These are phyloP conservation scores for Solenopsis fugax DNA, from an alignment of 1,140 invertebrate species.

Conservation along the genomic window DNA sequence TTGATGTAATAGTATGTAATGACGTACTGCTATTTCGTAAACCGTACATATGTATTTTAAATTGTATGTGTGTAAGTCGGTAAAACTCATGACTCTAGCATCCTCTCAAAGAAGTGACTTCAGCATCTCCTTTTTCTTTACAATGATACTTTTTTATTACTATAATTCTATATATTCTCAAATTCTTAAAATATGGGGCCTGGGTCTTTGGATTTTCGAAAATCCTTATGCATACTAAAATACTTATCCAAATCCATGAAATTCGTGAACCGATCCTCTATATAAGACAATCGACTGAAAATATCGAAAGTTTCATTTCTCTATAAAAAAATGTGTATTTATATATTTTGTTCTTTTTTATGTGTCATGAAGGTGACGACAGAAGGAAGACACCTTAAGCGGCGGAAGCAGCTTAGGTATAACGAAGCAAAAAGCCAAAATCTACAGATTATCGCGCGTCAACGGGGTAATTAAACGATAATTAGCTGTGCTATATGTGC, in stretches of 20 bases:
- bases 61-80: no score
- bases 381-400: constrained; percentile 30
- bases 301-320: constrained; percentile 4
- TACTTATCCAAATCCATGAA: neutral
- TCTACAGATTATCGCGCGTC: constrained; percentile 82
- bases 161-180: neutral
- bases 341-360: constrained; percentile 1
- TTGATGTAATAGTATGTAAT: no score
- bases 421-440: constrained; percentile 58
- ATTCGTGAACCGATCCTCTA: constrained; percentile 9
- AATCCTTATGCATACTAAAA: constrained; percentile 8
- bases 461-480: constrained; percentile 75
- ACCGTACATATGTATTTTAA: no score
- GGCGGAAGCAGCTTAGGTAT: constrained; percentile 34
- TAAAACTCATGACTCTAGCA: no score
- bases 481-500: constrained; percentile 81
- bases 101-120: no score
- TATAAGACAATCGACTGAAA: neutral
- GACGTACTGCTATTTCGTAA: no score
- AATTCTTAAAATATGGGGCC: neutral
- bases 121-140: neutral
- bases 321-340: neutral
- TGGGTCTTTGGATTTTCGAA: neutral
- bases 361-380: constrained; percentile 44
- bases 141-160: neutral